Evolutionary conservation across 2,113 vertebrate species (phyloP).

Genomic region (Halcyon malimbica): DNA sequence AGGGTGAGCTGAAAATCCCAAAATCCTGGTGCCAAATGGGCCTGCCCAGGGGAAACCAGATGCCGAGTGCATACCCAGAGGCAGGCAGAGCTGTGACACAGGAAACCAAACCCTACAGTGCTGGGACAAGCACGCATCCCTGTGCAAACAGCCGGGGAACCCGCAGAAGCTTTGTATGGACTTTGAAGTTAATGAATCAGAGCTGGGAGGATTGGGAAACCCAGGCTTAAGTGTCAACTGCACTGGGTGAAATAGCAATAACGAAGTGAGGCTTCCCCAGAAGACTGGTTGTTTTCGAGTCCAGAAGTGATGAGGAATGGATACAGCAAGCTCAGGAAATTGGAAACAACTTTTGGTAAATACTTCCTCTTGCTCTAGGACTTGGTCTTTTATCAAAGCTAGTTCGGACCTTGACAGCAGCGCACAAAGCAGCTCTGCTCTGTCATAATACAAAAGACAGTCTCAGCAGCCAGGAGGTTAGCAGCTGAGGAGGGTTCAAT

Average conservation of each 20-base stretch:
- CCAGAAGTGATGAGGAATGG: neutral
- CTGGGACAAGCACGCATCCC: fast-evolving
- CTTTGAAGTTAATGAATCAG: slow-evolving; percentile 22
- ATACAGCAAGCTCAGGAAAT: slow-evolving; percentile 56
- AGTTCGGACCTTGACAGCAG: neutral
- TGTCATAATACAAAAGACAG: slow-evolving; percentile 45
- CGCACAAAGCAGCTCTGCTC: neutral
- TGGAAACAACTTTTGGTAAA: slow-evolving; percentile 53
- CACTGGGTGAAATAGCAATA: neutral
- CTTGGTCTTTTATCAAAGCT: slow-evolving; percentile 47
- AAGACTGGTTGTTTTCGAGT: slow-evolving; percentile 15
- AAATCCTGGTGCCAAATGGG: neutral
- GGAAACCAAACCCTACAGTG: neutral
- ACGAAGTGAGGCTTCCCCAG: neutral
- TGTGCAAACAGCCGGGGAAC: neutral
- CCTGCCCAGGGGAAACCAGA: neutral
- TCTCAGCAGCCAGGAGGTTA: neutral
- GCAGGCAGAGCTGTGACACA: neutral
- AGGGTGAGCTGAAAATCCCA: neutral
- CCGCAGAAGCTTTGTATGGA: neutral
- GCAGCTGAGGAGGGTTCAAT: slow-evolving; percentile 21
- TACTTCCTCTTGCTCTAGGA: slow-evolving; percentile 32
- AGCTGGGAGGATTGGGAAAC: neutral
- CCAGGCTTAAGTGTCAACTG: slow-evolving; percentile 8
- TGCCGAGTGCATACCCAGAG: fast-evolving